Percentiles rank a stretch among this genome's conserved stretches.
Conservation (phyloP, 2,113 vertebrate species). For the Micronycteris hirsuta region DNA sequence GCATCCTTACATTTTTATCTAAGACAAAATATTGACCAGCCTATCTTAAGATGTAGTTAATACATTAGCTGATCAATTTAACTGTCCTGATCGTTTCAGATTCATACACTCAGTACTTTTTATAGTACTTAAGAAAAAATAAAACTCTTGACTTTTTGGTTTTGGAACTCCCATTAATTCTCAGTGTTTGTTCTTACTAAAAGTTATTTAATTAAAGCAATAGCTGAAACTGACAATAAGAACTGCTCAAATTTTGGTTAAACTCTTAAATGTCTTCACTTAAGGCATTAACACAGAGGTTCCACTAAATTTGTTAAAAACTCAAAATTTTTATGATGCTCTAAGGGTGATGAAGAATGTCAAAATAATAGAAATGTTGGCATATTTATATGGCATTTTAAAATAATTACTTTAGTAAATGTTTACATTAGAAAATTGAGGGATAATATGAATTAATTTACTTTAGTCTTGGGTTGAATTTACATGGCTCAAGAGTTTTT, state of each 20-base stretch:
- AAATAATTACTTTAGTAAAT: not conserved
- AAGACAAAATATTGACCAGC: constrained; percentile 34
- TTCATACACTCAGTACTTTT: constrained; percentile 9
- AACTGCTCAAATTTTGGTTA: not conserved
- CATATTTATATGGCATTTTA: not conserved
- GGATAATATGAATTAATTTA: not conserved
- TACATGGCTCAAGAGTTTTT: not conserved
- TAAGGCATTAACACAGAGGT: not conserved
- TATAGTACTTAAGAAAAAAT: not conserved
- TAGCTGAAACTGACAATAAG: not conserved
- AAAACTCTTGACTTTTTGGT: not conserved
- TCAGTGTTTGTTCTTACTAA: not conserved
- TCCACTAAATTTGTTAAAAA: not conserved
- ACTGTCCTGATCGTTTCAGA: not conserved
- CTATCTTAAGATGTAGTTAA: not conserved
- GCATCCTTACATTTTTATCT: constrained; percentile 31
- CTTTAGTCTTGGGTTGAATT: not conserved
- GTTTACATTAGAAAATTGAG: not conserved
- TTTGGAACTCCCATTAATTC: constrained; percentile 26
- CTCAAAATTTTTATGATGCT: not conserved
- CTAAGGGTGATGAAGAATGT: not conserved
- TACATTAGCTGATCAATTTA: constrained; percentile 21
- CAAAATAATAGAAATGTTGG: not conserved
- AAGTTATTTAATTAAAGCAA: not conserved
- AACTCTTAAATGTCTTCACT: not conserved